Evolutionary conservation across 1,140 invertebrate species (phyloP).

Genomic region (Dryas iulia): DNA sequence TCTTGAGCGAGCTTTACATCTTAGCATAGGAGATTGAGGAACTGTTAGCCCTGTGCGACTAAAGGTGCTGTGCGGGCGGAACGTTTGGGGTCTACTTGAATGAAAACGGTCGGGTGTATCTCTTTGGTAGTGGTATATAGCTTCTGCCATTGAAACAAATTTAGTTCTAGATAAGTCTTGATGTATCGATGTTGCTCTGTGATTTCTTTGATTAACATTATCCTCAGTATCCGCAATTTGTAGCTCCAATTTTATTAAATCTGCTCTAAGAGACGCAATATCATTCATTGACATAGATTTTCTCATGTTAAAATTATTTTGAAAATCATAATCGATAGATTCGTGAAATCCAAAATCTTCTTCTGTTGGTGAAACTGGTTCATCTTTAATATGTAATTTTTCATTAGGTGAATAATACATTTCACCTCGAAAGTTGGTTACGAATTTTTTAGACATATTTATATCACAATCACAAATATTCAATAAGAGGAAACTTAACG

Average conservation of each 20-base stretch:
- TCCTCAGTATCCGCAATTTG: slow-evolving; percentile 38
- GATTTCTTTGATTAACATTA: slow-evolving; percentile 44
- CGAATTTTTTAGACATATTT: slow-evolving; percentile 58
- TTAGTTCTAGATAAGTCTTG: slow-evolving; percentile 60
- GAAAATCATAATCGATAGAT: slow-evolving; percentile 21
- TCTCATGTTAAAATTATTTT: slow-evolving; percentile 46
- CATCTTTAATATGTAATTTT: slow-evolving; percentile 58
- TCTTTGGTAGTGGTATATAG: slow-evolving; percentile 68
- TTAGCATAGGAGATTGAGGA: slow-evolving; percentile 66
- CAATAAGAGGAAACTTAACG: not conserved
- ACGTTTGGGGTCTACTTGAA: slow-evolving; percentile 46
- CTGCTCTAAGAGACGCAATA: slow-evolving; percentile 50
- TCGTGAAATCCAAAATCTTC: slow-evolving; percentile 49
- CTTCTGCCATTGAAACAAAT: slow-evolving; percentile 73
- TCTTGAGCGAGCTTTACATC: slow-evolving; percentile 58
- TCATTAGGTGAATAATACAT: slow-evolving; percentile 49
- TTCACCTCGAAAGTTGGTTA: slow-evolving; percentile 67
- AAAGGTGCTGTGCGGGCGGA: slow-evolving; percentile 35
- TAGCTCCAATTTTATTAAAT: slow-evolving; percentile 53
- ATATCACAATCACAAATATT: not conserved
- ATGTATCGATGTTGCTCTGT: slow-evolving; percentile 34
- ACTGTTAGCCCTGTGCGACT: slow-evolving; percentile 48
- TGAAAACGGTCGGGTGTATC: slow-evolving; percentile 71
- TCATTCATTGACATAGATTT: slow-evolving; percentile 73
- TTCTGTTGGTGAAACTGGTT: slow-evolving; percentile 56